Evolutionary conservation across 2,113 vertebrate genomes (phyloP).

Genomic region (Zosterops lateralis): DNA sequence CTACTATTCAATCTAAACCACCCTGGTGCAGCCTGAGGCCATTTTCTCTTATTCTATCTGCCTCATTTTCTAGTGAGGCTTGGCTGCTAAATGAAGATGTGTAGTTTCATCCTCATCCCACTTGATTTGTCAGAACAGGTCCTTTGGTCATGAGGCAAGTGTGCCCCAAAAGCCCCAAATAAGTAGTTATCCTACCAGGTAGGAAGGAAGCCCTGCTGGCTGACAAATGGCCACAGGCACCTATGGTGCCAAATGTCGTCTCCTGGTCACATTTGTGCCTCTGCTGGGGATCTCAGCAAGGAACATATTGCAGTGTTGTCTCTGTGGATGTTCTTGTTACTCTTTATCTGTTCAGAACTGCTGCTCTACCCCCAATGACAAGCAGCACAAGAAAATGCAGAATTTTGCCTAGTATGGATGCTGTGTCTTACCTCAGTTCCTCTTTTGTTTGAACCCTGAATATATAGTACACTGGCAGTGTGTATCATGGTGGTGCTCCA

Average conservation of each 20-base stretch:
- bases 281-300: background rate
- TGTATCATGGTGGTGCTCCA: background rate
- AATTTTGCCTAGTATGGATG: background rate
- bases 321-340: accelerated
- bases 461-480: too few relatives aligned
- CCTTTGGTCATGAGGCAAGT: background rate
- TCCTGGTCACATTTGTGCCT: background rate
- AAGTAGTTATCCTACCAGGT: background rate
- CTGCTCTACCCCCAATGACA: background rate
- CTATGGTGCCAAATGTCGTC: too few relatives aligned
- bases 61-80: background rate
- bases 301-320: background rate
- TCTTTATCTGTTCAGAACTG: background rate
- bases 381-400: background rate
- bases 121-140: accelerated
- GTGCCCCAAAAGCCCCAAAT: background rate
- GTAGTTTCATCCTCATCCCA: background rate
- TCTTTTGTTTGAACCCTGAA: background rate
- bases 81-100: background rate
- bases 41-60: background rate
- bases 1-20: background rate
- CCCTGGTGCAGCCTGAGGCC: background rate
- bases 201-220: background rate
- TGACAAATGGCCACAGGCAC: background rate
- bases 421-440: background rate